Evolutionary conservation across 2,888 invertebrate species (phyloP), one percentile per base, ranked within the genome.

Genomic region (Lymantria monacha): DNA sequence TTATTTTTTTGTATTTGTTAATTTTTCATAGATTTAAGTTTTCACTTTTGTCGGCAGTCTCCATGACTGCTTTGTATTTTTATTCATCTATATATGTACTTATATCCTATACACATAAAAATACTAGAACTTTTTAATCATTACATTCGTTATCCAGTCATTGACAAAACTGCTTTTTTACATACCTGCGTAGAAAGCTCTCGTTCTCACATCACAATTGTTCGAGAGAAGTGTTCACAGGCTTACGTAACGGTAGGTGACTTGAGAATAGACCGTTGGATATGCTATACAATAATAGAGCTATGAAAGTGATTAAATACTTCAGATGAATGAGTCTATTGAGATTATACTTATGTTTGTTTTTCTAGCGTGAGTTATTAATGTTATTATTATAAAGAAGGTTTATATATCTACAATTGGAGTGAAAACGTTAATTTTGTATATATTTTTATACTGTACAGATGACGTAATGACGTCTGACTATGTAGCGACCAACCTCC

Each of bases 191-290:
- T 79, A 81, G 83, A 81, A 83, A 84, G 79, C 76, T 62, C 51
- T 52, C 55, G 71, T 81, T 83, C 79, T 72, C 81, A 83, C 74
- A 68, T 70, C 64, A 83, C 79, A 83, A 81, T 80, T 61, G 75
- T 43, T 53, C 30, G 65, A 63, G 63, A 68, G 70, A 70, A 61
- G 9, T 13, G 57, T 64, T 67, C 65, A 57, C 59, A 61, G 44
- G 31, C 55, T 68, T 68, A 58, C 57, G 53, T 68, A 68, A 68
- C 59, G 55, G 55, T 41, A 50, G 53, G 53, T 46, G 54, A 43
- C 41, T 55, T 45, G 57, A 56, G 52, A 61, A 56, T 52, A 56
- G 53, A 51, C 55, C 37, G 49, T 53, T 69, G 63, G 53, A 66
- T 65, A 62, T 55, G 12, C 41, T 15, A 9, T 42, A 54, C 68